These are phyloP conservation scores for Drosophila mauritiana DNA, from an alignment of 1,140 invertebrate genomes.

Conservation along the genomic window DNA sequence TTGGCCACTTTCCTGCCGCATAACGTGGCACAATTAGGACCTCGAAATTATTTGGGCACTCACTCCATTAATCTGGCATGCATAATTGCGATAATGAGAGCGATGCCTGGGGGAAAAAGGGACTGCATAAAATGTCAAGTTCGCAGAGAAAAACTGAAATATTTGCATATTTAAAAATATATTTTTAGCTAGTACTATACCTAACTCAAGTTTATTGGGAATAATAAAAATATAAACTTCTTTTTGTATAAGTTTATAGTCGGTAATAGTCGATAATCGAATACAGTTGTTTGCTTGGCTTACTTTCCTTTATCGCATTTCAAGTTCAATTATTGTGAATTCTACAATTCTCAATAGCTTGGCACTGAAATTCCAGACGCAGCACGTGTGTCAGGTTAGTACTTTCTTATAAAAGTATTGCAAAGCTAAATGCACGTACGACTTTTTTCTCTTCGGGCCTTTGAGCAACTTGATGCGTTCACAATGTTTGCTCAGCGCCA, in stretches of 20 bases:
- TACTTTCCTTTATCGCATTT: neutral
- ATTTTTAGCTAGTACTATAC: neutral
- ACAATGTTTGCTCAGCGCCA: slow-evolving; percentile 23
- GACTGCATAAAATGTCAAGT: neutral
- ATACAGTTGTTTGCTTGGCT: neutral
- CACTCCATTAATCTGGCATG: slow-evolving; percentile 52
- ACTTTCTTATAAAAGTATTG: slow-evolving; percentile 47
- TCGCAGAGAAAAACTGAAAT: neutral
- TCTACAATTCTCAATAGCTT: neutral
- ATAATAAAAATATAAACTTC: neutral
- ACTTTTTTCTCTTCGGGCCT: slow-evolving; percentile 50
- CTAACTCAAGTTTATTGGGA: neutral
- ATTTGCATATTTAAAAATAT: neutral
- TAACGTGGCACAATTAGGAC: slow-evolving; percentile 48
- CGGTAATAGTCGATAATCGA: too few species aligned
- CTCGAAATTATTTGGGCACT: slow-evolving; percentile 36
- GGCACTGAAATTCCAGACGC: slow-evolving; percentile 15
- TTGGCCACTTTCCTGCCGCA: slow-evolving; percentile 50
- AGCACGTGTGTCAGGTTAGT: slow-evolving; percentile 38
- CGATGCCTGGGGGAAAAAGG: neutral
- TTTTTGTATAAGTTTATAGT: neutral
- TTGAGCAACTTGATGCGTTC: slow-evolving; percentile 53
- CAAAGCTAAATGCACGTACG: slow-evolving; percentile 54
- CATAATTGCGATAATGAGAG: slow-evolving; percentile 57
- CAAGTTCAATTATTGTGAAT: slow-evolving; percentile 5